These are phyloP conservation scores for Todiramphus chloris DNA, from an alignment of 2,113 vertebrate genomes.

Conservation along the genomic window DNA sequence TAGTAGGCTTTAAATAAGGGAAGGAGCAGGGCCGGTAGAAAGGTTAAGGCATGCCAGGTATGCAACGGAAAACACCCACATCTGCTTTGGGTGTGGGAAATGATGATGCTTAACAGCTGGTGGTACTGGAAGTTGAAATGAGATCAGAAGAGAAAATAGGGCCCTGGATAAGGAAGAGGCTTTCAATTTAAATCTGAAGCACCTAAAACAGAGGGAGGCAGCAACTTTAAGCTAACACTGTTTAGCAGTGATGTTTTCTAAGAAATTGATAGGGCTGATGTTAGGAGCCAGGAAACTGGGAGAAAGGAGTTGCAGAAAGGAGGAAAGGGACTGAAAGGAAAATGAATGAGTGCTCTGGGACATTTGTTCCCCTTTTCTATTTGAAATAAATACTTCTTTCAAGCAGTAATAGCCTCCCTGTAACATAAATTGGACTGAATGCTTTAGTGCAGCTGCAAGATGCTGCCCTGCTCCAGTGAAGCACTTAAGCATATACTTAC, in stretches of 20 bases:
- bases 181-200: neutral
- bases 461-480: neutral
- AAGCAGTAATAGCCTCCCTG: neutral
- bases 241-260: neutral
- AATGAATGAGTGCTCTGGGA: neutral
- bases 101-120: neutral
- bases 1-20: neutral
- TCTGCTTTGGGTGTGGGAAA: neutral
- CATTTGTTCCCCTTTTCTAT: neutral
- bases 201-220: neutral
- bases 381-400: slow-evolving; percentile 2
- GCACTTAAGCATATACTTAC: neutral
- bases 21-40: neutral
- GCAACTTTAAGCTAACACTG: neutral
- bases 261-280: neutral
- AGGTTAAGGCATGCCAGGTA: neutral
- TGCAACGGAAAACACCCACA: neutral
- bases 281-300: neutral
- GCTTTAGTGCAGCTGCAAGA: neutral
- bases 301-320: neutral
- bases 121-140: neutral
- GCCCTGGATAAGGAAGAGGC: neutral
- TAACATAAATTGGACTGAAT: neutral
- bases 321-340: neutral
- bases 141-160: neutral